Evolutionary conservation across 2,113 vertebrate species (phyloP).

Genomic region (Ceyx cyanopectus): DNA sequence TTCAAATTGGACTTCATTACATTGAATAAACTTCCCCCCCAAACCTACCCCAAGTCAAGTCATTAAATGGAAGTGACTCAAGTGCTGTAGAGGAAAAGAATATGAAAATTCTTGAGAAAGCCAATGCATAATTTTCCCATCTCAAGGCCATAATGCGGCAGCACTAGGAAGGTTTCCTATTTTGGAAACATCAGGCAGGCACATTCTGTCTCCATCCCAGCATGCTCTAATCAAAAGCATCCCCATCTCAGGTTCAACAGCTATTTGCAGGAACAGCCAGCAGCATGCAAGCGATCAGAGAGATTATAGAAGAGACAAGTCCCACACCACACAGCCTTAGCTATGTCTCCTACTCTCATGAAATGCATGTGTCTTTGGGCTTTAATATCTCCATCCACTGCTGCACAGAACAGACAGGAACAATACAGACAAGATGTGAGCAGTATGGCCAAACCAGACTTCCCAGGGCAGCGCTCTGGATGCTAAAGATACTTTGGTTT

Average conservation of each 20-base stretch:
- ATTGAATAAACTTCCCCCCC: neutral
- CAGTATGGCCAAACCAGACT: neutral
- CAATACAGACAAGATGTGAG: neutral
- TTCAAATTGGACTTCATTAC: neutral
- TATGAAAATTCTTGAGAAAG: constrained; percentile 13
- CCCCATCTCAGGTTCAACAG: constrained; percentile 16
- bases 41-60: neutral
- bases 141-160: neutral
- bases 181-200: constrained; percentile 49
- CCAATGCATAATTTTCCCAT: constrained; percentile 51
- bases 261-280: constrained; percentile 25
- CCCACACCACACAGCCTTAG: neutral
- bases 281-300: neutral
- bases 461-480: neutral
- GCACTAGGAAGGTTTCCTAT: neutral
- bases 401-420: neutral
- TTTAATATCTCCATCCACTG: neutral
- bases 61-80: constrained; percentile 21
- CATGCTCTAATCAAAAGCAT: constrained; percentile 52
- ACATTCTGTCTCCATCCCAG: constrained; percentile 42
- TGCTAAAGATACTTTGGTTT: neutral
- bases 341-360: neutral
- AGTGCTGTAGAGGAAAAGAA: neutral
- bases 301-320: neutral
- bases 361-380: rapidly evolving